These are phyloP conservation scores for Callorhinus ursinus DNA, from an alignment of 2,113 vertebrate species.

Conservation along the genomic window DNA sequence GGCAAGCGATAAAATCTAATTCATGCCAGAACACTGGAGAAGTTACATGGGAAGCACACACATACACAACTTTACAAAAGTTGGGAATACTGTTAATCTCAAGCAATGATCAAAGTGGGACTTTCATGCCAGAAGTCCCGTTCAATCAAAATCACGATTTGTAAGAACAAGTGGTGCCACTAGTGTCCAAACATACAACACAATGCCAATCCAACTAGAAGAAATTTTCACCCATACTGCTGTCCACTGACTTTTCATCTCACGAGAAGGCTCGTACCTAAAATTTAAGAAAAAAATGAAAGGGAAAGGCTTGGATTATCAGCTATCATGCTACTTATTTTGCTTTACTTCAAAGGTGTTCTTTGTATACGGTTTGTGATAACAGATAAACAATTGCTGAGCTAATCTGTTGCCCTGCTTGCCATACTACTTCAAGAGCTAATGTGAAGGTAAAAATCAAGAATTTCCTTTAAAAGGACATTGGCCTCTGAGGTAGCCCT, in stretches of 20 bases:
- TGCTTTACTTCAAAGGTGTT: background rate
- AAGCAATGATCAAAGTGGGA: background rate
- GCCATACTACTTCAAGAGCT: background rate
- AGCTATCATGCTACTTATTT: background rate
- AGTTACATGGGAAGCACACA: constrained; percentile 68
- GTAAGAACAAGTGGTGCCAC: constrained; percentile 96
- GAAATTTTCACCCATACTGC: constrained; percentile 99
- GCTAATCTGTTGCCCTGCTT: background rate
- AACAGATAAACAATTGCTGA: background rate
- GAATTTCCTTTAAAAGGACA: background rate
- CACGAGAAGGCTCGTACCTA: constrained; percentile 86
- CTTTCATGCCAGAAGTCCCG: constrained; percentile 40
- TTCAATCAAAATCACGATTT: constrained; percentile 97
- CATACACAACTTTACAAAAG: constrained; percentile 70
- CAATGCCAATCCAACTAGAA: constrained; percentile 97
- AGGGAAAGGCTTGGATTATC: background rate
- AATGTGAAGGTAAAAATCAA: background rate
- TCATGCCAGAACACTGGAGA: constrained; percentile 83
- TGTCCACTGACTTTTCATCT: constrained; percentile 97
- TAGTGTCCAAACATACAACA: constrained; percentile 97
- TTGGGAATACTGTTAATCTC: constrained; percentile 78
- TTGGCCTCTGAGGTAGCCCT: background rate
- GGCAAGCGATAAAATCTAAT: constrained; percentile 76
- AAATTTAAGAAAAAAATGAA: constrained; percentile 83
- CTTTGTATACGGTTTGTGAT: background rate